Evolutionary conservation across 1,140 invertebrate genomes (phyloP).

Genomic region (Leptestheria dahalacensis): DNA sequence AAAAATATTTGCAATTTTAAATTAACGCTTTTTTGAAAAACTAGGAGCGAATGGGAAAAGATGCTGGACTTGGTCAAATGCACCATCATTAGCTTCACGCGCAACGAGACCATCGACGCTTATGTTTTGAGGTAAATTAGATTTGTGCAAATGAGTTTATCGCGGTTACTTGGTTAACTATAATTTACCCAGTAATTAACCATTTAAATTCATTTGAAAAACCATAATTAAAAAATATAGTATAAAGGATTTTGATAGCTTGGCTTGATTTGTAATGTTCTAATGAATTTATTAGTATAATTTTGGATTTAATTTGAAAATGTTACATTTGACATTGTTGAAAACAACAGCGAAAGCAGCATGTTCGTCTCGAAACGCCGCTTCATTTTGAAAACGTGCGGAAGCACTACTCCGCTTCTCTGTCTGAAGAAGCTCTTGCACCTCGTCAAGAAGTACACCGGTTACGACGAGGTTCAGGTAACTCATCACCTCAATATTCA

Average conservation of each 20-base stretch:
- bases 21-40: conserved; percentile 29
- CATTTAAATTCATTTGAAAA: background rate
- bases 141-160: conserved; percentile 10
- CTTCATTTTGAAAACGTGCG: conserved; percentile 97
- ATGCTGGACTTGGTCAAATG: conserved; percentile 82
- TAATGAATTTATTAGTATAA: background rate
- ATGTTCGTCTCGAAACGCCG: conserved; percentile 90
- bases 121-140: conserved; percentile 81
- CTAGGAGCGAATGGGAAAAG: conserved; percentile 66
- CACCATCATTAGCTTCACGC: conserved; percentile 84
- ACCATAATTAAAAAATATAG: too few relatives aligned
- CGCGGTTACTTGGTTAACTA: conserved; percentile 15
- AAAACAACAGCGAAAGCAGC: conserved; percentile 74
- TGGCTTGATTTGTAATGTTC: background rate
- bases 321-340: conserved; percentile 12
- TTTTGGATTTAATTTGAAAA: background rate
- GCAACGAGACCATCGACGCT: conserved; percentile 80
- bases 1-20: background rate
- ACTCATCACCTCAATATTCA: conserved; percentile 15
- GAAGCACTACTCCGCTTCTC: conserved; percentile 87
- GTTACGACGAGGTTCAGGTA: conserved; percentile 61
- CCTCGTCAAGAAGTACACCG: conserved; percentile 68
- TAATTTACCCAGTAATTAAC: background rate
- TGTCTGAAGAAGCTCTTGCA: conserved; percentile 72
- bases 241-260: too few relatives aligned